Conservation (phyloP, 2,113 vertebrate species). For the Rhinolophus sinicus region DNA sequence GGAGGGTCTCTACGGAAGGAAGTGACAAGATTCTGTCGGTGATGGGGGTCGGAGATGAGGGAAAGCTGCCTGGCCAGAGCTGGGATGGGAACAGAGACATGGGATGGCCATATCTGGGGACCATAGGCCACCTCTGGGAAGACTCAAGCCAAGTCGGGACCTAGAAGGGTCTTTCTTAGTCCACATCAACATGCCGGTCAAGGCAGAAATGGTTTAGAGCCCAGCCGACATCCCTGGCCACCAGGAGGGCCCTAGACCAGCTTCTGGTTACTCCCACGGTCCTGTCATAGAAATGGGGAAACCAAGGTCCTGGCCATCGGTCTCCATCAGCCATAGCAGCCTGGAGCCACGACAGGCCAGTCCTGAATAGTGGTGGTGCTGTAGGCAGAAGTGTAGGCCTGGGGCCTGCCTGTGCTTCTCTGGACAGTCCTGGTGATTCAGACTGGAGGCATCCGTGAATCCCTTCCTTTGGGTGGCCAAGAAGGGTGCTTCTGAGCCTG, state of each 20-base stretch:
- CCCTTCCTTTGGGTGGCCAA: not conserved
- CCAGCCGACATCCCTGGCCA: too few relatives aligned
- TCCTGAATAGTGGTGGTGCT: not conserved
- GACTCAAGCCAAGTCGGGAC: not conserved
- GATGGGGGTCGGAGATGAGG: not conserved
- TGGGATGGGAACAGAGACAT: not conserved
- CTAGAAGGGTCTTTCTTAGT: not conserved
- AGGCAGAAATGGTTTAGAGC: not conserved
- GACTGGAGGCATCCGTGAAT: not conserved
- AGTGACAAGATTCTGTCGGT: not conserved
- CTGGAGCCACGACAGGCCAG: not conserved
- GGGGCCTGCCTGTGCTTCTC: not conserved
- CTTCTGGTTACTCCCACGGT: not conserved
- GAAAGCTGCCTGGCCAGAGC: not conserved
- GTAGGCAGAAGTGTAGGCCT: not conserved
- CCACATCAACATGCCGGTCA: not conserved
- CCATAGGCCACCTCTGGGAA: not conserved
- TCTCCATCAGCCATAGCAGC: not conserved
- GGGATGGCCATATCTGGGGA: not conserved
- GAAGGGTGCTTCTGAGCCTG: slow-evolving; percentile 24
- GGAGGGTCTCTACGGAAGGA: not conserved
- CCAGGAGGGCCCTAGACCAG: too few relatives aligned
- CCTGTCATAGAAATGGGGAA: not conserved
- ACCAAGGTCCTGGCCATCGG: not conserved
- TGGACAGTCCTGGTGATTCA: not conserved